Evolutionary conservation across 1,140 invertebrate genomes (phyloP).

Genomic region (Aradophagus sp.): DNA sequence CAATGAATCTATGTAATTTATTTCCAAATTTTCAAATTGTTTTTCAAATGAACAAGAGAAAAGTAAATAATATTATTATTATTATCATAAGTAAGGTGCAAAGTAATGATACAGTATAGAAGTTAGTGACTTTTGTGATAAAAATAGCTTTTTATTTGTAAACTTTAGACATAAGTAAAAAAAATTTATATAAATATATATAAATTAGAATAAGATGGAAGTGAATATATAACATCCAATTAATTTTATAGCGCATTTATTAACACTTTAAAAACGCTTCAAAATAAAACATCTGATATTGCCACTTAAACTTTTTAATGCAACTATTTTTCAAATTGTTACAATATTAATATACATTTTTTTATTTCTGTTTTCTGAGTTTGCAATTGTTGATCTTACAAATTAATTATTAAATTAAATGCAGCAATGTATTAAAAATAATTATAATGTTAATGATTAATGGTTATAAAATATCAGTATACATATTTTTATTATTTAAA

Average conservation of each 20-base stretch:
- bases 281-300: constrained; percentile 41
- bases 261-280: constrained; percentile 40
- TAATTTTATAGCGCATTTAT: constrained; percentile 35
- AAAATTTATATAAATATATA: too few species aligned
- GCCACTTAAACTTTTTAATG: constrained; percentile 23
- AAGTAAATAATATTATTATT: too few species aligned
- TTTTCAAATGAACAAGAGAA: too few species aligned
- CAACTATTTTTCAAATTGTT: constrained; percentile 28
- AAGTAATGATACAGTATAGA: too few species aligned
- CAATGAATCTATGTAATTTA: too few species aligned
- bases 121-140: too few species aligned
- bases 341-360: constrained; percentile 30
- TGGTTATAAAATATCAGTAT: constrained; percentile 6
- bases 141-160: too few species aligned
- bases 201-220: too few species aligned
- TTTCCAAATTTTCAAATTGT: too few species aligned
- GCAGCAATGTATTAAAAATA: constrained; percentile 23
- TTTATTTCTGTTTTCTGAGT: constrained; percentile 20
- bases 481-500: constrained; percentile 13
- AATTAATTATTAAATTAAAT: constrained; percentile 28
- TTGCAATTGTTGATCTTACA: constrained; percentile 13
- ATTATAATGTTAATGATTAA: too few species aligned
- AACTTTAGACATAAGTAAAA: too few species aligned
- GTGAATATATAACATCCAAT: not conserved
- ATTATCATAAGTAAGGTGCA: too few species aligned